Evolutionary conservation across 2,888 invertebrate genomes (phyloP).

Genomic region (Lamellibrachia satsuma): DNA sequence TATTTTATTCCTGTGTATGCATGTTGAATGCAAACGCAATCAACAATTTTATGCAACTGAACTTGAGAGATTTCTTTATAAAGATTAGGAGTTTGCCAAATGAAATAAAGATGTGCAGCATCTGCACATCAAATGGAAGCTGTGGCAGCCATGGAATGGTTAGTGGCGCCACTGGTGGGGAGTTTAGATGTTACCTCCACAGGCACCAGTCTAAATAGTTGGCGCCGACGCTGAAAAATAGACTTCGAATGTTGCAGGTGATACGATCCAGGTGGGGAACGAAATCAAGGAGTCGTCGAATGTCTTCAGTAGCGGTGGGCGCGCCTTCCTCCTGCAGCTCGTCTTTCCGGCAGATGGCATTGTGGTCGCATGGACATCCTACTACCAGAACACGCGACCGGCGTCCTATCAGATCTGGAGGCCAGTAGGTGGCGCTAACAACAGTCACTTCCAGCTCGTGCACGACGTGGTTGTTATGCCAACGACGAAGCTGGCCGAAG

Average conservation of each 20-base stretch:
- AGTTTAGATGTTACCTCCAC: not conserved
- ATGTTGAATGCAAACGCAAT: too few relatives aligned
- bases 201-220: not conserved
- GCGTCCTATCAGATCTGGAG: not conserved
- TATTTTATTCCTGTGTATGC: too few relatives aligned
- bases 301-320: not conserved
- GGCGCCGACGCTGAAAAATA: not conserved
- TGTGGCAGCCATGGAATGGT: too few relatives aligned
- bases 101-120: too few relatives aligned
- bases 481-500: not conserved
- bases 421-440: constrained; percentile 1
- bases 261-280: not conserved
- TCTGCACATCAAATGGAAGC: too few relatives aligned
- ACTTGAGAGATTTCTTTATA: too few relatives aligned
- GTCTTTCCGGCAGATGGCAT: not conserved
- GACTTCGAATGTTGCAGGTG: not conserved
- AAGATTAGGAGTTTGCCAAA: too few relatives aligned
- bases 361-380: not conserved
- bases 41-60: too few relatives aligned
- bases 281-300: not conserved
- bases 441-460: not conserved
- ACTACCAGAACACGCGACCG: not conserved
- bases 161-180: not conserved
- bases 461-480: not conserved
- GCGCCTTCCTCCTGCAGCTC: not conserved